Conservation (phyloP, 2,797 vertebrate genomes). For the Oreochromis mossambicus region DNA sequence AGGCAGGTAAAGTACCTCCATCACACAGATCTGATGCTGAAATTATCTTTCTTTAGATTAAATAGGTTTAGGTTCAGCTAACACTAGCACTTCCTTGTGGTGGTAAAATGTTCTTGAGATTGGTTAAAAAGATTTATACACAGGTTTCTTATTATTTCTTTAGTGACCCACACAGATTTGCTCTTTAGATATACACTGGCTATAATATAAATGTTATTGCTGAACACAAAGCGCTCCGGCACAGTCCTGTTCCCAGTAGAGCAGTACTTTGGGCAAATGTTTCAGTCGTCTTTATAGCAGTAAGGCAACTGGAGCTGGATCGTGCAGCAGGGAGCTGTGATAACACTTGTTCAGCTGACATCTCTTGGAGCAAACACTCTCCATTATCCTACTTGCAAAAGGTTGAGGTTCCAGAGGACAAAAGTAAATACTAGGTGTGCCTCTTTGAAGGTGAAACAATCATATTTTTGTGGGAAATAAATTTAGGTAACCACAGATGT, state of each 20-base stretch:
- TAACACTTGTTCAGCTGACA: slow-evolving; percentile 15
- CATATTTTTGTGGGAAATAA: background rate
- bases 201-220: background rate
- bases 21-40: background rate
- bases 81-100: background rate
- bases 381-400: slow-evolving; percentile 7
- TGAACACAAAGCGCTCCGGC: slow-evolving; percentile 6
- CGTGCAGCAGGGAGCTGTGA: slow-evolving; percentile 17
- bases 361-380: slow-evolving; percentile 29
- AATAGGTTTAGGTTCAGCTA: background rate
- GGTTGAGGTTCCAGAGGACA: background rate
- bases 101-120: background rate
- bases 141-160: slow-evolving; percentile 1
- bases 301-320: slow-evolving; percentile 13
- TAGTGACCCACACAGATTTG: background rate
- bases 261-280: slow-evolving; percentile 26
- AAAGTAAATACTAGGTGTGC: slow-evolving; percentile 8
- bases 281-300: slow-evolving; percentile 35
- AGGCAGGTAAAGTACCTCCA: slow-evolving; percentile 84
- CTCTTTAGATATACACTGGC: background rate
- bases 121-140: slow-evolving; percentile 7
- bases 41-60: background rate
- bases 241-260: slow-evolving; percentile 6
- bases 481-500: background rate
- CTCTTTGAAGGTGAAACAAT: background rate